Percentiles rank a stretch among this genome's conserved stretches.
Conservation (phyloP, 1,140 invertebrate species). For the Araneus ventricosus region DNA sequence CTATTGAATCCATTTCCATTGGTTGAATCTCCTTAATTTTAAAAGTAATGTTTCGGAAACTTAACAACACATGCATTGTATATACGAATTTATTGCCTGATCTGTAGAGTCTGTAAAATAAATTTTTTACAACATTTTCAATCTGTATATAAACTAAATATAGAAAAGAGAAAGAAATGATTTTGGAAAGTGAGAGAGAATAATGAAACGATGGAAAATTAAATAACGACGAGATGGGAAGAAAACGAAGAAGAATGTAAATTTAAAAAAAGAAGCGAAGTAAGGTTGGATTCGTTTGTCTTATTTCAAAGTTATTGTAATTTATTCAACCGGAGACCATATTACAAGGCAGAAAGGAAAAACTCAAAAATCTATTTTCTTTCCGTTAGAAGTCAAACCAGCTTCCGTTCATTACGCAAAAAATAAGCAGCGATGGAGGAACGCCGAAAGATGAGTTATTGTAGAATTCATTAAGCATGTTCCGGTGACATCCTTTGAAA, state of each 20-base stretch:
- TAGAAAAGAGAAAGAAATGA: neutral
- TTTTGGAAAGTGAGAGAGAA: neutral
- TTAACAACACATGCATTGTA: too few relatives aligned
- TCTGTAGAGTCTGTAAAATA: neutral
- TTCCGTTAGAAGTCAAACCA: neutral
- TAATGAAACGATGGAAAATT: slow-evolving; percentile 19
- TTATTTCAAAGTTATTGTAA: slow-evolving; percentile 24
- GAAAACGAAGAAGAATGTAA: neutral
- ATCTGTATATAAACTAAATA: neutral
- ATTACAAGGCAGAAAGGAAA: neutral
- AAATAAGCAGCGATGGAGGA: neutral
- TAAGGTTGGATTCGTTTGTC: neutral
- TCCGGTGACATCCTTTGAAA: neutral
- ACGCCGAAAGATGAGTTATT: slow-evolving; percentile 25
- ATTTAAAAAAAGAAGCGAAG: neutral
- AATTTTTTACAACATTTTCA: neutral
- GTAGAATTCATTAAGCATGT: slow-evolving; percentile 23
- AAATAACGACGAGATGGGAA: neutral
- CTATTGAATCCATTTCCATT: too few relatives aligned
- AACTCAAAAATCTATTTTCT: slow-evolving; percentile 32
- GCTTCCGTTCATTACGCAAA: slow-evolving; percentile 3
- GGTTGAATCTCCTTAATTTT: too few relatives aligned
- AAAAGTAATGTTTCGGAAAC: too few relatives aligned
- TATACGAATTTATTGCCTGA: neutral
- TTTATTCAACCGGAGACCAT: slow-evolving; percentile 16